Base-by-base conservation (phyloP, 2,888 invertebrate species). In the Parnassius orleans region DNA sequence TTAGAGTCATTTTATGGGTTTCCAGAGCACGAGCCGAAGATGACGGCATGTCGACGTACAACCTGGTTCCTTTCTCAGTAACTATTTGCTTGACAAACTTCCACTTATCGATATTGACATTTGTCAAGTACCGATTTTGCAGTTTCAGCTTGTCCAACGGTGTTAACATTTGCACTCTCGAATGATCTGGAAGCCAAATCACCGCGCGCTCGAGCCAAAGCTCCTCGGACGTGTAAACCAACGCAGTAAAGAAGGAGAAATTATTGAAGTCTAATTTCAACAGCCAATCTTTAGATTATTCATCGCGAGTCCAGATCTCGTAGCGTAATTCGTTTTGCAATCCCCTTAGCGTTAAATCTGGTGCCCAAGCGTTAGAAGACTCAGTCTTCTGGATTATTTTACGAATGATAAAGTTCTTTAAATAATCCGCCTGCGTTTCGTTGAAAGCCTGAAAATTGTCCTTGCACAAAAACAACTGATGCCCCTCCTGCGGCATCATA, bases 41-140 rank as follows among this genome's bases (percentile, higher is more conserved):
- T 11, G 88, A 86, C 1, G 88, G 89, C 79, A 91, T 87, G 55
- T 91, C 90, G 0, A 90, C 86, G 65, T 90, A 91, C 5, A 91
- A 61, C 12, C 90, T 73, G 9, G 85, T 90, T 1, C 90, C 90
- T 57, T 85, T 87, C 0, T 59, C 59, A 0, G 77, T 86, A 3
- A 86, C 73, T 9, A 90, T 77, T 63, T 84, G 84, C 69, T 86
- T 89, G 0, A 90, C 87, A 14, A 83, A 76, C 68, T 90, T 90
- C 90, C 90, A 91, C 77, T 81, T 86, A 74, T 76, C 73, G 69
- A 90, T 74, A 63, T 85, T 77, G 60, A 86, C 72, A 33, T 77
- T 84, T 1, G 79, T 75, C 24, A 86, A 66, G 9, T 72, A 66
- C 60, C 69, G 80, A 66, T 91, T 91, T 72, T 91, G 90, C 64